Base-by-base conservation (phyloP, 2,888 invertebrate species). In the Meteorus colon region DNA sequence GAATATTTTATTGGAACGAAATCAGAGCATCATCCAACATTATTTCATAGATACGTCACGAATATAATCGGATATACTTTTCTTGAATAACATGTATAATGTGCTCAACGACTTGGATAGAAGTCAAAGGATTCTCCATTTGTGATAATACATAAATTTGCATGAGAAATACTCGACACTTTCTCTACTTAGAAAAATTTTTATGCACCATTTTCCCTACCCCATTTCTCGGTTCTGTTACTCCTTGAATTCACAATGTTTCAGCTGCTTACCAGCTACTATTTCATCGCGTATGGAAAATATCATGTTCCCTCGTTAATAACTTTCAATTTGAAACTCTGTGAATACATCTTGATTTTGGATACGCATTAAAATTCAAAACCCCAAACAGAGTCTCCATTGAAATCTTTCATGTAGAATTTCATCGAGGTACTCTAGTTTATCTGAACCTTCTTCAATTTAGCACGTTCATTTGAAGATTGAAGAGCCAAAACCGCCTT, bases 221-320 rank as follows among this genome's bases (percentile, higher is more conserved):
- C 10, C 34, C 8, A 6, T n/a, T 8, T 31, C 34, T 14, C 34
- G 34, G 5, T 34, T 63, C 10, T n/a, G 31, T 34, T 27, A 2
- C 24, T 60, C 16, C n/a, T n/a, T 48, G n/a, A 48, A 48, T 48
- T 48, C n/a, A 48, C 48, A 16, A 14, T 5, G n/a, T n/a, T 60
- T 27, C 14, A 60, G 24, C 59, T 8, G 29, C 29, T 27, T 60
- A 3, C 59, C 24, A 12, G 59, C 24, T 60, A 14, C 14, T 27
- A 67, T 27, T 45, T 67, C 16, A 24, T 62, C 29, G 62, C 6
- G 37, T 65, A 65, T 48, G 16, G 24, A 1, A 16, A 16, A 34
- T 6, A 79, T 81, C 68, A 75, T 77, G 77, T 70, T 73, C 82
- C 77, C 82, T 63, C 68, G 79, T 67, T 82, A 77, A 79, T 82